Base-by-base conservation (phyloP, 2,888 invertebrate species). In the Digitonthophagus gazella region DNA sequence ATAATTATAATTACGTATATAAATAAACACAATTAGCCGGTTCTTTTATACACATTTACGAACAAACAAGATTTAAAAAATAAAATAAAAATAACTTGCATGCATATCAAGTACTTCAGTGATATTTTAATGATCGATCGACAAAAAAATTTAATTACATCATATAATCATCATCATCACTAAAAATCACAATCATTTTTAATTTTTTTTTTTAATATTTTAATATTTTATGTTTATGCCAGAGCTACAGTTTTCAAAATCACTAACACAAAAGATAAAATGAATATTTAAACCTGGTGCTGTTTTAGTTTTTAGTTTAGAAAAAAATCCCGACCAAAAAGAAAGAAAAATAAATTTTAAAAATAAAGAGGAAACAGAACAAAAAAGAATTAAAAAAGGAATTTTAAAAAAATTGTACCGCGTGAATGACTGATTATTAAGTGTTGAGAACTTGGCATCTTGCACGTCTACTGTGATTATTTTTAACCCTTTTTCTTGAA, bases 391-490 rank as follows among this genome's bases (percentile, higher is more conserved):
- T n/a, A n/a, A n/a, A n/a, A n/a, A 20, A 2, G 65, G 28, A 66
- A 16, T 18, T 11, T 14, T 66, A 19, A 15, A 66, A 16, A 19
- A 44, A 44, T 6, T 44, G 28, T 44, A 44, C 28, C 28, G 28
- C 28, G 28, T 44, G 28, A 44, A 28, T 14, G 56, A 19, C 14
- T 22, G 11, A 16, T 6, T 66, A 20, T 16, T 58, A 44, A 44
- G 61, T 55, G 61, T 67, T 63, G 61, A 61, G 61, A 16, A 61
- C 61, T 28, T 14, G 54, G 64, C 63, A 61, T 69, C 67, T 63
- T 69, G 65, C 69, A 69, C 69, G 44, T 69, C 55, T 57, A 69
- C 69, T 69, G 69, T 69, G 69, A 69, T 69, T 69, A 44, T 44
- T 44, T 44, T 44, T 44, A 44, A 44, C 11, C 28, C 11, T 44